Evolutionary conservation across 2,113 vertebrate species (phyloP).

Genomic region (Siniperca chuatsi): DNA sequence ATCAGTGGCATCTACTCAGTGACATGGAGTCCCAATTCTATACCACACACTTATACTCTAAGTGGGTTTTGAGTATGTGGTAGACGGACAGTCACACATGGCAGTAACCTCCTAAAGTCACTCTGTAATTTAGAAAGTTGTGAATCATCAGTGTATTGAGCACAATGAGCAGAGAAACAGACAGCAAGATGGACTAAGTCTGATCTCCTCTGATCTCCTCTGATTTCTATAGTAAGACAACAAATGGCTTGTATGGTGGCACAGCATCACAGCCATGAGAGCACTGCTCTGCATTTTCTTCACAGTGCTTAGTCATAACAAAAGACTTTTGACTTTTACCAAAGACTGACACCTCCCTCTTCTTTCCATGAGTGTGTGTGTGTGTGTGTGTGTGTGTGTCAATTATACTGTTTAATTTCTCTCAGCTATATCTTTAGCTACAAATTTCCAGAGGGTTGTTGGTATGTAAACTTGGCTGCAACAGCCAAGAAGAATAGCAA

Average conservation of each 20-base stretch:
- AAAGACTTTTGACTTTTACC: not conserved
- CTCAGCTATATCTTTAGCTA: conserved; percentile 14
- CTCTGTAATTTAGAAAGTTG: not conserved
- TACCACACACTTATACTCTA: not conserved
- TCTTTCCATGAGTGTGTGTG: not conserved
- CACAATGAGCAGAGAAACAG: not conserved
- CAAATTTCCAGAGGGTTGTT: conserved; percentile 34
- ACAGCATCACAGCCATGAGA: not conserved
- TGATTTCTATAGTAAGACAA: not conserved
- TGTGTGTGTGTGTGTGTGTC: not conserved
- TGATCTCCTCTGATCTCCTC: not conserved
- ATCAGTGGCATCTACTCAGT: not conserved
- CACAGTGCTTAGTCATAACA: not conserved
- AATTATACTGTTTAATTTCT: not conserved
- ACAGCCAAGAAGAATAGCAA: conserved; percentile 20
- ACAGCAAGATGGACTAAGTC: not conserved
- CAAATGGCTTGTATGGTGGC: not conserved
- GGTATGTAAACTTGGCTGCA: conserved; percentile 67
- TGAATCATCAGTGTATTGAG: not conserved
- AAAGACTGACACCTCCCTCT: not conserved
- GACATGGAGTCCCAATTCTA: not conserved
- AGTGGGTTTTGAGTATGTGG: too few species aligned
- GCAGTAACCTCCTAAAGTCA: not conserved
- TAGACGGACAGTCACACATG: not conserved
- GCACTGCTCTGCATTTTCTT: not conserved